Base-by-base conservation (phyloP, 1,140 invertebrate genomes). In the Cydia splendana region DNA sequence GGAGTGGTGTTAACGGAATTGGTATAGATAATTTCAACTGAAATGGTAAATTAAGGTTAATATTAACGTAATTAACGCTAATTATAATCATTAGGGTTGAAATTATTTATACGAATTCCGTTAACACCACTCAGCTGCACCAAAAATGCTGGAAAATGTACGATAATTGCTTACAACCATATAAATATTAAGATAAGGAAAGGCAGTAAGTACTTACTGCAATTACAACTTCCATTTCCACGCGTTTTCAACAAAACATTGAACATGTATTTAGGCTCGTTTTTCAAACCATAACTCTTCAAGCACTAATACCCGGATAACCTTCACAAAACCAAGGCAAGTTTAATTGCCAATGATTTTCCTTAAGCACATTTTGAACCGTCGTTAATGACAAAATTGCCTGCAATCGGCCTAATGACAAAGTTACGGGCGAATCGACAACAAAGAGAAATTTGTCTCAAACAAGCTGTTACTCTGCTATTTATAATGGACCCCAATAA, bases 351-450 rank as follows among this genome's bases (percentile, higher is more conserved):
- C 65, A 69, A 69, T 69, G 65, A 69, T 69, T 69, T 38, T 69
- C 28, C 53, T 57, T 38, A 34, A 69, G 65, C 65, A 69, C 65
- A 69, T 38, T 69, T 69, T 34, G 65, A 69, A 69, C 15, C 65
- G 30, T 69, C 65, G 65, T 69, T 69, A 69, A 69, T 69, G 30
- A 34, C 34, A 69, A 69, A 69, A 69, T 69, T 30, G 65, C 65
- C 65, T 69, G 65, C 65, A 69, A 69, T 69, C 65, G 38, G 65
- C 65, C 65, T 69, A 69, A 69, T 69, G 65, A 34, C 30, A 34
- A 69, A 69, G 65, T 69, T 69, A 69, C 65, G 65, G 65, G 65
- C 20, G 65, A 69, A 69, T 69, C 65, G 65, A 69, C 65, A 69
- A 69, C 65, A 69, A 69, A 69, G 65, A 38, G 65, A 69, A 30